Evolutionary conservation across 2,113 vertebrate species (phyloP).

Genomic region (Plectropomus leopardus): DNA sequence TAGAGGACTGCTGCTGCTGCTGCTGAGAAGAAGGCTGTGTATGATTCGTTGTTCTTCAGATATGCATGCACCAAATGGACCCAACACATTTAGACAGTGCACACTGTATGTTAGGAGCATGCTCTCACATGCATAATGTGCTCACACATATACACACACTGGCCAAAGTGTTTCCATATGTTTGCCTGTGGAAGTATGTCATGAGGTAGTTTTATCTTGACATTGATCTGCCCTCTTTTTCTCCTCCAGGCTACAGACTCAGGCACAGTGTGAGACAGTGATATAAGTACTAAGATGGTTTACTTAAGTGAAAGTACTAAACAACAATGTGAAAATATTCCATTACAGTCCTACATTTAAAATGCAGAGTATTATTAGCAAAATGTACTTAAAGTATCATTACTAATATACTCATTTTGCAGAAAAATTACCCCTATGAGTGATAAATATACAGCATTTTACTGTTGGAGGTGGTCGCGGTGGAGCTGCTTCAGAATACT

Average conservation of each 20-base stretch:
- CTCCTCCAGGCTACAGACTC: constrained; percentile 15
- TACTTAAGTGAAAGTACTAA: neutral
- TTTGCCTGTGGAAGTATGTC: constrained; percentile 37
- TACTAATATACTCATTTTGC: neutral
- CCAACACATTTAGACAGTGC: neutral
- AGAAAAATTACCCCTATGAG: neutral
- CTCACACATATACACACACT: constrained; percentile 12
- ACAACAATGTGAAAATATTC: neutral
- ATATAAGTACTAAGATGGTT: neutral
- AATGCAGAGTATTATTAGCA: neutral
- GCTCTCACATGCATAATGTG: neutral
- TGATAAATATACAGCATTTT: neutral
- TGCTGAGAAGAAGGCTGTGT: constrained; percentile 42
- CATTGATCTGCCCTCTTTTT: constrained; percentile 39
- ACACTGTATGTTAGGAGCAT: constrained; percentile 7
- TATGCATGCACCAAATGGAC: constrained; percentile 23
- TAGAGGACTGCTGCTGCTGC: constrained; percentile 52
- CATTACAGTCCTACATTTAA: neutral
- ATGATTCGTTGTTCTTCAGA: constrained; percentile 48
- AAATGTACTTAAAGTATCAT: neutral
- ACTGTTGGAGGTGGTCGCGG: neutral
- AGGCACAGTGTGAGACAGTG: neutral
- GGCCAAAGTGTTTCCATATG: constrained; percentile 49
- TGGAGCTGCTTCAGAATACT: neutral
- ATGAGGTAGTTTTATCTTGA: constrained; percentile 45